These are phyloP conservation scores for Pterocles orientalis DNA, from an alignment of 2,113 vertebrate genomes.

Conservation along the genomic window DNA sequence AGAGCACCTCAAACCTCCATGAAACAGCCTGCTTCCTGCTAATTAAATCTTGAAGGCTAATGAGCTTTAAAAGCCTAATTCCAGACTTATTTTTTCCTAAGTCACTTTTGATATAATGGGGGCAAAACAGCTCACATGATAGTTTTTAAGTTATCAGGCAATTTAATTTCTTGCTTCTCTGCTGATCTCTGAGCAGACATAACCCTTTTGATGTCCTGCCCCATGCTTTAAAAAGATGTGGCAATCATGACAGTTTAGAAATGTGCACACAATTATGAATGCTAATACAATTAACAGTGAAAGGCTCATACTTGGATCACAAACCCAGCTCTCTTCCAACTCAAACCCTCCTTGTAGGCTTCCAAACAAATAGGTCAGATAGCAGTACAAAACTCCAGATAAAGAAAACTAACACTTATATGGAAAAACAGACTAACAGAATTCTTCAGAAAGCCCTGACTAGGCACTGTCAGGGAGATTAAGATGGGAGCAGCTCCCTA, in stretches of 20 bases:
- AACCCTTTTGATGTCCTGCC: not conserved
- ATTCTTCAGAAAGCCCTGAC: constrained; percentile 13
- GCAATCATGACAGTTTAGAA: constrained; percentile 11
- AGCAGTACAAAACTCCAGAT: not conserved
- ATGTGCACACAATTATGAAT: not conserved
- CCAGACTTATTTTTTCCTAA: not conserved
- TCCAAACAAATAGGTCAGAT: constrained; percentile 25
- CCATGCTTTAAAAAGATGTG: not conserved
- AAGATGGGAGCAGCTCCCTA: not conserved
- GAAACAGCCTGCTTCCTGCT: not conserved
- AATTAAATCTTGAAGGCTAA: not conserved
- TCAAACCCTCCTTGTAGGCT: not conserved
- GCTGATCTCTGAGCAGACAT: not conserved
- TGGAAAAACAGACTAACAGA: not conserved
- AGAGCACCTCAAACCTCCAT: not conserved
- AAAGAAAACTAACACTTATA: not conserved
- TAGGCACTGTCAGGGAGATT: constrained; percentile 6
- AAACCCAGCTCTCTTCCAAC: constrained; percentile 1
- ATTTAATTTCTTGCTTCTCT: constrained; percentile 18
- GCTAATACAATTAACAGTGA: constrained; percentile 34
- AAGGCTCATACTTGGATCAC: not conserved
- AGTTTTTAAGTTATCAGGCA: not conserved
- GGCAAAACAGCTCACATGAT: not conserved
- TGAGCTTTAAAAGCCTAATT: not conserved
- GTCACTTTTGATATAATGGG: not conserved